These are phyloP conservation scores for Pinctada fucata DNA, from an alignment of 2,888 invertebrate genomes.

Conservation along the genomic window DNA sequence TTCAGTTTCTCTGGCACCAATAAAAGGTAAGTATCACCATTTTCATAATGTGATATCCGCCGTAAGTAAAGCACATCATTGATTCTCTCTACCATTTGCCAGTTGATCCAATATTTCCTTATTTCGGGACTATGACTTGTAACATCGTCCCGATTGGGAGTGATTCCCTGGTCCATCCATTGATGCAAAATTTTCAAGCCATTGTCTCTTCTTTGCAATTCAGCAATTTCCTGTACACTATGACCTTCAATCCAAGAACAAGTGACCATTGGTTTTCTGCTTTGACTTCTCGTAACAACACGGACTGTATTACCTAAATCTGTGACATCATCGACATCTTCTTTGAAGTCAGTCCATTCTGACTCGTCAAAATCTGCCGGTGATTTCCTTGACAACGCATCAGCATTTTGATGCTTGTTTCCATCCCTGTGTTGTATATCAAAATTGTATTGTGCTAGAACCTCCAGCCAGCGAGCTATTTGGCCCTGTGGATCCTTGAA, in stretches of 20 bases:
- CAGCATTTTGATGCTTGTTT: too few species aligned
- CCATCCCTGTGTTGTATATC: background rate
- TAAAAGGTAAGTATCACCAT: background rate
- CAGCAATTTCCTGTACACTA: background rate
- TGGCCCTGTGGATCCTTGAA: constrained; percentile 8
- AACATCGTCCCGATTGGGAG: background rate
- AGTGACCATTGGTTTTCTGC: background rate
- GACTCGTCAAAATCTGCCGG: background rate
- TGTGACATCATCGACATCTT: background rate
- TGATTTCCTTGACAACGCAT: constrained; percentile 3
- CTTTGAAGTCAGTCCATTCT: constrained; percentile 3
- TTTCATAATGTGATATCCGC: background rate
- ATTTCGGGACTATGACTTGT: background rate
- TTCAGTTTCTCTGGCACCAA: background rate
- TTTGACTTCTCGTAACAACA: background rate
- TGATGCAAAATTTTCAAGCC: background rate
- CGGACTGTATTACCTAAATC: background rate
- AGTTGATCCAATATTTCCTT: background rate
- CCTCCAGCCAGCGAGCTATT: background rate
- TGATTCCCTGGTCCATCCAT: background rate
- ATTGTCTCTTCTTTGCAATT: background rate
- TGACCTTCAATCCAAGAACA: too few species aligned
- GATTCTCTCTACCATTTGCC: background rate
- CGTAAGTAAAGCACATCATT: background rate
- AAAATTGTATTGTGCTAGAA: constrained; percentile 7